Percentiles rank a stretch among this genome's conserved stretches.
Evolutionary conservation across 2,888 invertebrate genomes (phyloP).

Genomic region (Pogonocherus hispidulus): DNA sequence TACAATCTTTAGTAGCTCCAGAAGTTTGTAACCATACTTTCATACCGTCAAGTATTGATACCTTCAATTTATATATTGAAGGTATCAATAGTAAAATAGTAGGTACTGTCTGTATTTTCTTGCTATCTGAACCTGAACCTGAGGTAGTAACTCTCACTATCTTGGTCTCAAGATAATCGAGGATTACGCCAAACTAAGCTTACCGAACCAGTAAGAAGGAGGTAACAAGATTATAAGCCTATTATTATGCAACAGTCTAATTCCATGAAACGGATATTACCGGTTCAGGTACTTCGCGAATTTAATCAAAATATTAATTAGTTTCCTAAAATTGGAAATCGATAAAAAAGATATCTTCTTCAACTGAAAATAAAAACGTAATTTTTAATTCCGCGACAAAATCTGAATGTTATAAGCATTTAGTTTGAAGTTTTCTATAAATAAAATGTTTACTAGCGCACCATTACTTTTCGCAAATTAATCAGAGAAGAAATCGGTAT

Average conservation of each 20-base stretch:
- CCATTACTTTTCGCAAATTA: too few species aligned
- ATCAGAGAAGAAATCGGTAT: too few species aligned
- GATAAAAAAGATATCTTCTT: neutral
- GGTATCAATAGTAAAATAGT: too few species aligned
- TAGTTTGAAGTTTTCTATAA: too few species aligned
- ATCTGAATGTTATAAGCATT: neutral
- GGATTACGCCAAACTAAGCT: neutral
- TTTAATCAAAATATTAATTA: slow-evolving; percentile 1
- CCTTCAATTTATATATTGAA: too few species aligned
- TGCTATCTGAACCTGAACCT: too few species aligned
- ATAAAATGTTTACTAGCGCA: too few species aligned
- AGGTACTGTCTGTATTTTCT: too few species aligned
- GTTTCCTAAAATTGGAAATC: neutral
- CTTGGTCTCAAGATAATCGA: neutral
- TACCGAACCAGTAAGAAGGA: neutral
- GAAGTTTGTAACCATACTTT: too few species aligned
- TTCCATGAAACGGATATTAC: neutral
- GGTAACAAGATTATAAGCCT: neutral
- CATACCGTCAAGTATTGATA: too few species aligned
- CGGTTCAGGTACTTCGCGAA: neutral
- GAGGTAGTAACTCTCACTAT: neutral
- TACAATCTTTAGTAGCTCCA: too few species aligned
- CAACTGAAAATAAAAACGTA: neutral
- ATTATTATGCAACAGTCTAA: neutral
- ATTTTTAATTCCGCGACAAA: neutral